These are phyloP conservation scores for Drosophila jambulina DNA, from an alignment of 1,140 invertebrate species.

Conservation along the genomic window DNA sequence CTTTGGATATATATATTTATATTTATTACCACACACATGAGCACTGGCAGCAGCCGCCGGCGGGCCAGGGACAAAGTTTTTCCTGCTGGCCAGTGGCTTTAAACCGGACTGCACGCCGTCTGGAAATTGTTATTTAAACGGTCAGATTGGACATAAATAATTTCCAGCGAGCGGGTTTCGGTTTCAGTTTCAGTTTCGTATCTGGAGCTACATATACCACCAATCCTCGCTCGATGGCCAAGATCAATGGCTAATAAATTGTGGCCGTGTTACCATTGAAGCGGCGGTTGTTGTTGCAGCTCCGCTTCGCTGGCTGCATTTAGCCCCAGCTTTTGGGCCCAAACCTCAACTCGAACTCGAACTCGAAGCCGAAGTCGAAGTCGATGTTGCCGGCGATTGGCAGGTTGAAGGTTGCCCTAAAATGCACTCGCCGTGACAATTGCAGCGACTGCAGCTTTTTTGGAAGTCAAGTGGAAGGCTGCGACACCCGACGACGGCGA, in stretches of 20 bases:
- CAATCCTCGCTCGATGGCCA: slow-evolving; percentile 50
- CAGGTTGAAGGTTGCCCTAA: slow-evolving; percentile 53
- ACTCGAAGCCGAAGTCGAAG: background rate
- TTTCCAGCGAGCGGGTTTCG: slow-evolving; percentile 29
- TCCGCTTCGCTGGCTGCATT: slow-evolving; percentile 14
- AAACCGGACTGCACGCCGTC: slow-evolving; percentile 44
- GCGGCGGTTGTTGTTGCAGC: slow-evolving; percentile 1
- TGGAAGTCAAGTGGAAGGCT: slow-evolving; percentile 47
- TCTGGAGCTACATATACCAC: slow-evolving; percentile 15
- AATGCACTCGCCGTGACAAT: slow-evolving; percentile 35
- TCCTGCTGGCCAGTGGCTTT: slow-evolving; percentile 24
- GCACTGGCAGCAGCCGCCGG: background rate
- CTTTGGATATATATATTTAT: slow-evolving; percentile 1
- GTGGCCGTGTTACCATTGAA: slow-evolving; percentile 46
- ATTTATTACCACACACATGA: slow-evolving; percentile 30
- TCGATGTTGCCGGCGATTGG: slow-evolving; percentile 40
- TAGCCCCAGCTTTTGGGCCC: slow-evolving; percentile 3
- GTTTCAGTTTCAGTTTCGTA: slow-evolving; percentile 21
- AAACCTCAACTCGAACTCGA: background rate
- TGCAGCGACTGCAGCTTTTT: slow-evolving; percentile 15
- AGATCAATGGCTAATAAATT: slow-evolving; percentile 76
- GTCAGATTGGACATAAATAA: slow-evolving; percentile 31
- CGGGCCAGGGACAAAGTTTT: slow-evolving; percentile 45
- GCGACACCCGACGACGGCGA: background rate
- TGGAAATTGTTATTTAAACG: slow-evolving; percentile 60